A percentile compares a stretch with the other conserved stretches of the same genome.
Conservation (phyloP, 37 sponge, comb jelly and placozoan species). For the Petrosia ficiformis region DNA sequence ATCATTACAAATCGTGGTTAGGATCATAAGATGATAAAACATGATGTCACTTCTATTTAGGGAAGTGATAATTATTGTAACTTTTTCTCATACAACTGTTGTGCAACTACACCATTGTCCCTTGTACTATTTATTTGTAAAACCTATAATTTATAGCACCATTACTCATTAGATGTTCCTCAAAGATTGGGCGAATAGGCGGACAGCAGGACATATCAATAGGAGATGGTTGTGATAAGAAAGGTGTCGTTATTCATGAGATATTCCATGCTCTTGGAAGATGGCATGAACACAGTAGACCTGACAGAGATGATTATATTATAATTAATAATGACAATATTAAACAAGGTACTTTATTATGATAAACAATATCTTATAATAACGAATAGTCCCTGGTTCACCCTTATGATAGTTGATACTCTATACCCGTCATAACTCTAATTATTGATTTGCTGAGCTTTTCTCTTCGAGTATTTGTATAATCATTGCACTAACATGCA, state of each 20-base stretch:
- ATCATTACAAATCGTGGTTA: too few species aligned
- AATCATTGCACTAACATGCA: too few species aligned
- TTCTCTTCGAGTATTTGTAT: too few species aligned
- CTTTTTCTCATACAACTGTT: neutral
- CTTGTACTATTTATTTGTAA: neutral
- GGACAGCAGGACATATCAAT: conserved; percentile 74
- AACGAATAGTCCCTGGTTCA: neutral
- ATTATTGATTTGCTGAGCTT: too few species aligned
- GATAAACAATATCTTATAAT: neutral
- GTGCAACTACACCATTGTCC: neutral
- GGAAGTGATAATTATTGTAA: neutral
- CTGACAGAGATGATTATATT: conserved; percentile 73
- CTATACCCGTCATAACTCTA: too few species aligned
- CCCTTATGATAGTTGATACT: too few species aligned
- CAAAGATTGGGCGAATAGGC: conserved; percentile 52
- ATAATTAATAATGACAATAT: conserved; percentile 45
- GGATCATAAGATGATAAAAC: too few species aligned
- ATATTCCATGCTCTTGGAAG: conserved; percentile 72
- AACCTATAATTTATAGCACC: neutral
- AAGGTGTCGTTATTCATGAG: conserved; percentile 77
- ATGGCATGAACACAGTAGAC: conserved; percentile 89
- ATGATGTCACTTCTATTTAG: too few species aligned
- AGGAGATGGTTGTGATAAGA: conserved; percentile 70
- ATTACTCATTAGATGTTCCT: conserved; percentile 57
- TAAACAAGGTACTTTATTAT: conserved; percentile 16